These are phyloP conservation scores for Apodemia zela DNA, from an alignment of 2,888 invertebrate species.

Conservation along the genomic window DNA sequence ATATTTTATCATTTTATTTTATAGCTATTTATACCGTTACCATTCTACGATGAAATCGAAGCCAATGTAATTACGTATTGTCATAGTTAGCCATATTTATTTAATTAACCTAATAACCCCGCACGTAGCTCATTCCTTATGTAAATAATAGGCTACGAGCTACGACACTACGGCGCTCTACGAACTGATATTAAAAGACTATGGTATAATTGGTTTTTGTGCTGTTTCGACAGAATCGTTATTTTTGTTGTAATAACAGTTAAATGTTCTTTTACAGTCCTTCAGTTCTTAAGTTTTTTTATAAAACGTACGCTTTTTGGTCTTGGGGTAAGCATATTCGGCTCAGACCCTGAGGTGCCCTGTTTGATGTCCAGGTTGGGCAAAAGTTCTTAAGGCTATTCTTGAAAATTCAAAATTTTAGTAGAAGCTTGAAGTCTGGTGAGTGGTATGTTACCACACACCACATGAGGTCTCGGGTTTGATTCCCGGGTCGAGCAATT, in stretches of 20 bases:
- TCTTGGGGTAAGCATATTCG: too few species aligned
- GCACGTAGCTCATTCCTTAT: constrained; percentile 25
- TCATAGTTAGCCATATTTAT: constrained; percentile 15
- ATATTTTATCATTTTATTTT: background rate
- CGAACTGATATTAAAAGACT: background rate
- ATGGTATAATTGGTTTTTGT: background rate
- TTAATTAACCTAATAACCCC: constrained; percentile 18
- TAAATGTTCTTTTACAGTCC: background rate
- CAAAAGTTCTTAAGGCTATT: too few species aligned
- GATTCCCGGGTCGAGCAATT: too few species aligned
- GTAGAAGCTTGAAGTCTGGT: too few species aligned
- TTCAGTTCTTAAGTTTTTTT: too few species aligned
- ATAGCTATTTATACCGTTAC: background rate
- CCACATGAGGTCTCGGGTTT: too few species aligned
- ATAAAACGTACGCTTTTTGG: too few species aligned
- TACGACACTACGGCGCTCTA: constrained; percentile 23
- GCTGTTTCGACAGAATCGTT: background rate
- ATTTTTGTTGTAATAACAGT: background rate
- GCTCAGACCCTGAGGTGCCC: too few species aligned
- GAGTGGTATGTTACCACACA: too few species aligned
- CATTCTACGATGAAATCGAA: background rate
- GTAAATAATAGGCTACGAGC: constrained; percentile 26
- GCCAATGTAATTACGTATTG: constrained; percentile 5
- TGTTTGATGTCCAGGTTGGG: too few species aligned
- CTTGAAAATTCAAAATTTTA: too few species aligned